A percentile compares a stretch with the other conserved stretches of the same genome.
phyloP scores from a whole-genome alignment of 1,140 invertebrate species.

The Drosophila eugracilis region DNA sequence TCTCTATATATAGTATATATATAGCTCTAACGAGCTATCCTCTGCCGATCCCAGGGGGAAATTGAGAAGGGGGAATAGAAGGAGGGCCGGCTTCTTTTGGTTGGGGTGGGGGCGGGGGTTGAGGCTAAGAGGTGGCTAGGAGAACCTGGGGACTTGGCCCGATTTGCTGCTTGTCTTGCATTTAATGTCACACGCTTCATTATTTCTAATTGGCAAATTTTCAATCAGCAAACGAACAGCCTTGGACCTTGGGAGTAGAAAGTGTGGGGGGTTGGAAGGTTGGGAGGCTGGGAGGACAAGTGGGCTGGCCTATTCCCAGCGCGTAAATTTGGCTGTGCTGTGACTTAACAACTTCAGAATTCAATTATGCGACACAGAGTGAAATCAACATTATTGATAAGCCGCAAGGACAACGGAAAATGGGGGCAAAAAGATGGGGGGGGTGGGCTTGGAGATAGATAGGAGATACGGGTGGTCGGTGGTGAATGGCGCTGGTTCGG shows the following conservation, averaged over 20 bases:
- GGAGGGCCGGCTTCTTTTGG: no score
- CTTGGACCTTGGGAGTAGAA: background rate
- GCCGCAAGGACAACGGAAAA: slow-evolving; percentile 75
- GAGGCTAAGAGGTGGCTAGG: background rate
- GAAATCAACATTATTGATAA: slow-evolving; percentile 84
- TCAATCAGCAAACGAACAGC: slow-evolving; percentile 71
- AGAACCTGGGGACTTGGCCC: slow-evolving; percentile 45
- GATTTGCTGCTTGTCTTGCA: slow-evolving; percentile 81
- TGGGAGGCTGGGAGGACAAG: no score
- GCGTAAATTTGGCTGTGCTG: slow-evolving; percentile 75
- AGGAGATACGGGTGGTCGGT: background rate
- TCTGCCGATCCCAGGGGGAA: slow-evolving; percentile 17
- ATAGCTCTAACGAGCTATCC: slow-evolving; percentile 37
- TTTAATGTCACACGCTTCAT: slow-evolving; percentile 83
- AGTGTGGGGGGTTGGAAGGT: background rate
- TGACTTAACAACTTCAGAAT: slow-evolving; percentile 83
- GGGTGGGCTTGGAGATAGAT: no score
- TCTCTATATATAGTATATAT: slow-evolving; percentile 15
- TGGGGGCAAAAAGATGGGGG: slow-evolving; percentile 7
- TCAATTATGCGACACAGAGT: slow-evolving; percentile 83
- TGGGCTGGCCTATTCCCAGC: slow-evolving; percentile 51
- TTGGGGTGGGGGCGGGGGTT: background rate
- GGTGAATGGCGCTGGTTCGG: no score
- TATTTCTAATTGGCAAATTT: slow-evolving; percentile 84
- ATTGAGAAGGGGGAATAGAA: slow-evolving; percentile 4